Conservation (phyloP, 2,113 vertebrate species). For the Etheostoma cragini region DNA sequence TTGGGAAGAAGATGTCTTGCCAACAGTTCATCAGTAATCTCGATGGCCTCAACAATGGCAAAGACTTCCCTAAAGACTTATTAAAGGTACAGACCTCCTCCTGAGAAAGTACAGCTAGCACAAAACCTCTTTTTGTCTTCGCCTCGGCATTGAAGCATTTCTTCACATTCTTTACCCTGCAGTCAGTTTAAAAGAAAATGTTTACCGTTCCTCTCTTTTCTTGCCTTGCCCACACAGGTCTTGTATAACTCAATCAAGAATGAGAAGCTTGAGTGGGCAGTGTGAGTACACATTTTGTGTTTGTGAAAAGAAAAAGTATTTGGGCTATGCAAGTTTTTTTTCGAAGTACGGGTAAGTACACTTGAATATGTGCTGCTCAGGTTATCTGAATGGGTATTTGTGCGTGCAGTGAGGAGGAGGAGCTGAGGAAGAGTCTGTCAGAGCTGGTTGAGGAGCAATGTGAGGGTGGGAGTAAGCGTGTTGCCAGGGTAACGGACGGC, state of each 20-base stretch:
- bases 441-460: slow-evolving; percentile 97
- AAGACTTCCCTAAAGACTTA: slow-evolving; percentile 95
- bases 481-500: slow-evolving; percentile 93
- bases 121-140: not conserved
- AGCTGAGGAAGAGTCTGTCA: slow-evolving; percentile 95
- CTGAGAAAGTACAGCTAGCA: not conserved
- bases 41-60: slow-evolving; percentile 93
- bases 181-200: not conserved
- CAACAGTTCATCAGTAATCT: slow-evolving; percentile 96
- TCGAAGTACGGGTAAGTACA: slow-evolving; percentile 7
- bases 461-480: slow-evolving; percentile 91
- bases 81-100: slow-evolving; percentile 88
- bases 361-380: slow-evolving; percentile 30
- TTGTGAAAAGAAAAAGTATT: slow-evolving; percentile 38
- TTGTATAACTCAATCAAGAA: slow-evolving; percentile 99
- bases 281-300: slow-evolving; percentile 88
- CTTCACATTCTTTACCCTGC: not conserved
- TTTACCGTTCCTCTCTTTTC: not conserved
- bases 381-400: slow-evolving; percentile 58
- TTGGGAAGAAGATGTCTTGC: slow-evolving; percentile 98
- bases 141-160: not conserved
- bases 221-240: slow-evolving; percentile 82
- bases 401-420: slow-evolving; percentile 92
- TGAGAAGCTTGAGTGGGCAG: slow-evolving; percentile 98
- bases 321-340: slow-evolving; percentile 21